Evolutionary conservation across 1,140 invertebrate species (phyloP), one percentile per base, ranked within the genome.

Genomic region (Anadara kagoshimensis): DNA sequence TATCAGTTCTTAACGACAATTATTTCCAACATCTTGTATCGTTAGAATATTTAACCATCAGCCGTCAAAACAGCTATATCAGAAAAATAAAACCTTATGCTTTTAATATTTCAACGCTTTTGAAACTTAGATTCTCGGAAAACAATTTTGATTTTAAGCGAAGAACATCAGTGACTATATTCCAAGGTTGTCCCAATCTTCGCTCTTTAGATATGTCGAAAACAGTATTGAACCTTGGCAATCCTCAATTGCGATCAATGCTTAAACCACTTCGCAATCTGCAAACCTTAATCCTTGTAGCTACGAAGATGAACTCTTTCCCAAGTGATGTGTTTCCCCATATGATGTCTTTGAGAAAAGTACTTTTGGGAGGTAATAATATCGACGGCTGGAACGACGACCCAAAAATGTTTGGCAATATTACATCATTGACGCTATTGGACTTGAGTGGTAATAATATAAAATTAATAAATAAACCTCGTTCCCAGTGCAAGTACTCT

Each of bases 361-460:
- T 74, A 7, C 49, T 45, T 22, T 54, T 74, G 24, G 11, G 26
- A 1, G 41, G 18, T 14, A 74, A 74, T 43, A 12, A 47, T 1
- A 63, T 74, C 20, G 18, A 5, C 0, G 10, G n/a, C 49, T 69
- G 65, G 65, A 49, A 56, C 36, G 59, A 61, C 11, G 1, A 69
- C 8, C 29, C 18, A 5, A 41, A 68, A 4, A 61, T 74, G 11
- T 51, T 51, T 12, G 51, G 58, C 1, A 57, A 53, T 24, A 57
- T 26, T 5, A 41, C 72, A 8, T 49, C 61, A 7, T 44, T 74
- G 12, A 24, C 45, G 41, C 18, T 20, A 24, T 24, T 74, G 5
- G 47, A 51, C 41, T 51, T 74, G 7, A 47, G 54, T 26, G 20
- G 49, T 14, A 74, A 74, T 64, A 29, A 59, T 16, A 74, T 74